A percentile compares a stretch with the other conserved stretches of the same genome.
phyloP scores from a whole-genome alignment of 1,140 invertebrate genomes.

The Stenopsyche tienmushanensis region DNA sequence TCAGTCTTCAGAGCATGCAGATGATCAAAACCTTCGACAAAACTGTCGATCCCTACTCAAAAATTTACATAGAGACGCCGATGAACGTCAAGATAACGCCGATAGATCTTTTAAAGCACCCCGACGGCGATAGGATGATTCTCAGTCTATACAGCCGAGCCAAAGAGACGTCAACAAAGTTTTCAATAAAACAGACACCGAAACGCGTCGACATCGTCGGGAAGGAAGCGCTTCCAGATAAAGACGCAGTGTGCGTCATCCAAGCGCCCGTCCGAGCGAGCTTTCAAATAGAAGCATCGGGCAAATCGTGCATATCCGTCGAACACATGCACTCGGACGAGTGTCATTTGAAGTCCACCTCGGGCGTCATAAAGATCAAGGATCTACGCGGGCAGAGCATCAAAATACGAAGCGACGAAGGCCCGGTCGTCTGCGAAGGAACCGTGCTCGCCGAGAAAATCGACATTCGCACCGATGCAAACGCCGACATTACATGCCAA shows the following conservation, averaged over 20 bases:
- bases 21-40: conserved; percentile 54
- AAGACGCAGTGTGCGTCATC: conserved; percentile 53
- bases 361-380: conserved; percentile 47
- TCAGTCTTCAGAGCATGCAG: conserved; percentile 52
- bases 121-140: conserved; percentile 50
- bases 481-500: conserved; percentile 48
- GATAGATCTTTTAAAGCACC: conserved; percentile 50
- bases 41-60: conserved; percentile 52
- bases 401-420: conserved; percentile 49
- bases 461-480: conserved; percentile 50
- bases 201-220: conserved; percentile 54
- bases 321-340: conserved; percentile 51
- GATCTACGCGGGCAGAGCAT: conserved; percentile 52
- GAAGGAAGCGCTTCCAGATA: conserved; percentile 47
- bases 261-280: conserved; percentile 53
- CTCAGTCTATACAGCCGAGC: conserved; percentile 52
- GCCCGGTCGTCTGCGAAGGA: conserved; percentile 47
- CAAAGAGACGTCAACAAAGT: conserved; percentile 51
- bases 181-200: conserved; percentile 46
- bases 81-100: conserved; percentile 55
- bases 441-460: conserved; percentile 51
- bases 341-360: conserved; percentile 51
- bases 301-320: conserved; percentile 50
- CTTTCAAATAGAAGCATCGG: conserved; percentile 52
- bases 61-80: conserved; percentile 54